Evolutionary conservation across 1,140 invertebrate genomes (phyloP).

Genomic region (Mycetomoellerius zeteki): DNA sequence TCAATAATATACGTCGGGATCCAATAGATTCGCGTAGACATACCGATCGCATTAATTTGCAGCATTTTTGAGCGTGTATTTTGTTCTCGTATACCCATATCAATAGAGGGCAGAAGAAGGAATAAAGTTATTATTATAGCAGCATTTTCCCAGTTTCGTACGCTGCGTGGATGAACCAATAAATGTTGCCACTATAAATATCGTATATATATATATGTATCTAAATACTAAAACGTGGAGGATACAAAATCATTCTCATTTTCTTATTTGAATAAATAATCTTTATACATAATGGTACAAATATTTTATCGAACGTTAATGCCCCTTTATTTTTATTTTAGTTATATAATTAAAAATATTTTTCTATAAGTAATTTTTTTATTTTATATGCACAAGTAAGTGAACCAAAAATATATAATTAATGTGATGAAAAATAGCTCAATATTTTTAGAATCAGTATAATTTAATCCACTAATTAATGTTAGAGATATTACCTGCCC

Average conservation of each 20-base stretch:
- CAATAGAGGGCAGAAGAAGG: conserved; percentile 69
- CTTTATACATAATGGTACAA: not conserved
- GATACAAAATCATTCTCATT: not conserved
- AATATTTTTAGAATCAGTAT: not conserved
- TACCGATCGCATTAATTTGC: conserved; percentile 67
- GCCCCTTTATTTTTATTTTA: not conserved
- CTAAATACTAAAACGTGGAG: not conserved
- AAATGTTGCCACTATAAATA: conserved; percentile 70
- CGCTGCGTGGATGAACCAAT: conserved; percentile 51
- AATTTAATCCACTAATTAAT: not conserved
- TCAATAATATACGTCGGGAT: conserved; percentile 70
- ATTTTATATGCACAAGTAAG: not conserved
- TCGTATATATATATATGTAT: not conserved
- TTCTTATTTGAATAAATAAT: conserved; percentile 1
- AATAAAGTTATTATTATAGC: conserved; percentile 70
- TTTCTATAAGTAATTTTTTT: not conserved
- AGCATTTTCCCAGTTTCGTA: conserved; percentile 72
- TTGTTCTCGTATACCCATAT: conserved; percentile 68
- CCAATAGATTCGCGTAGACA: conserved; percentile 71
- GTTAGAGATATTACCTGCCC: conserved; percentile 55
- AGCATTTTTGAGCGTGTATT: conserved; percentile 66
- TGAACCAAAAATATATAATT: not conserved
- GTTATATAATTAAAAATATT: too few relatives aligned
- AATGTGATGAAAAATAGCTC: not conserved
- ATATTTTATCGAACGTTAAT: not conserved